Evolutionary conservation across 2,113 vertebrate genomes (phyloP).

Genomic region (Sturnus vulgaris): DNA sequence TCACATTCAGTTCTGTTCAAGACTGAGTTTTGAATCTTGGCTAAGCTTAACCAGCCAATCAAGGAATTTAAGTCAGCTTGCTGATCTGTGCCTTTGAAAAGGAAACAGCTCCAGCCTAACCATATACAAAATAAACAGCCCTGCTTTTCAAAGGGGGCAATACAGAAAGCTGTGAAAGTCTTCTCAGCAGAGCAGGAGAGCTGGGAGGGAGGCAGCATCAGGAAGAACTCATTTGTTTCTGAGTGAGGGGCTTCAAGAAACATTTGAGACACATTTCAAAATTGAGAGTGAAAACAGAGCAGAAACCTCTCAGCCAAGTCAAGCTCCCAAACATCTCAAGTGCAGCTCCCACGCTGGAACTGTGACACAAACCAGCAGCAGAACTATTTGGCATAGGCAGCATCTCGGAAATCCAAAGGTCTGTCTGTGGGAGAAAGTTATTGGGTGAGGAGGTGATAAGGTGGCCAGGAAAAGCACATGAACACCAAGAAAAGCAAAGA

Average conservation of each 20-base stretch:
- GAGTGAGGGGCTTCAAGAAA: neutral
- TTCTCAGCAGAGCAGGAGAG: neutral
- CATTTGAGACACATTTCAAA: neutral
- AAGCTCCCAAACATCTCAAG: neutral
- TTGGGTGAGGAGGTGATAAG: slow-evolving; percentile 39
- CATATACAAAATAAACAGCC: neutral
- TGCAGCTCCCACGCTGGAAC: neutral
- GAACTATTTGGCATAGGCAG: slow-evolving; percentile 19
- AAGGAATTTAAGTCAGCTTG: neutral
- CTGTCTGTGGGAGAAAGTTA: slow-evolving; percentile 39
- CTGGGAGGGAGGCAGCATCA: neutral
- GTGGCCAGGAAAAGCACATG: slow-evolving; percentile 51
- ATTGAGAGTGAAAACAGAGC: neutral
- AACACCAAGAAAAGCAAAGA: slow-evolving; percentile 25
- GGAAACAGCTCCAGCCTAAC: neutral
- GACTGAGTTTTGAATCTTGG: neutral
- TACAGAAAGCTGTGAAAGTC: neutral
- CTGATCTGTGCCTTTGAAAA: neutral
- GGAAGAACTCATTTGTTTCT: neutral
- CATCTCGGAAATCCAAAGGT: neutral
- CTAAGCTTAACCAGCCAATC: neutral
- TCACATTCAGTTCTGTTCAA: neutral
- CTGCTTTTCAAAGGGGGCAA: neutral
- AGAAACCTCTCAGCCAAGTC: slow-evolving; percentile 24
- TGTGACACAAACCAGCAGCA: slow-evolving; percentile 30